These are phyloP conservation scores for Gallinago jamesoni DNA, from an alignment of 2,113 vertebrate species.

Conservation along the genomic window DNA sequence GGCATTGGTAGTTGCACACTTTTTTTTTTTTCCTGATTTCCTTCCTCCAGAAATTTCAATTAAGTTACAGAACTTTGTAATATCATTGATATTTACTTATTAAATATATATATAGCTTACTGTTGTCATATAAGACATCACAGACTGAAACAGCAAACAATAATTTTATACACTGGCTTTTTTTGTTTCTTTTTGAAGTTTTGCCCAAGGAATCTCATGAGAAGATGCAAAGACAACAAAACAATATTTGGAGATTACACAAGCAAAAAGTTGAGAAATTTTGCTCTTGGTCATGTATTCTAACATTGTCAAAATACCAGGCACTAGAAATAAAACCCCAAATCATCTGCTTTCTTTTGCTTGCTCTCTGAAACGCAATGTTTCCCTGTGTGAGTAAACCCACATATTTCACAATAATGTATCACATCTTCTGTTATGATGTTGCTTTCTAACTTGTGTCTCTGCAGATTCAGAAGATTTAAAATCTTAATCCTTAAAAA, in stretches of 20 bases:
- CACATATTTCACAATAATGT: rapidly evolving
- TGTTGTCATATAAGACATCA: not conserved
- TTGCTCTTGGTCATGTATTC: not conserved
- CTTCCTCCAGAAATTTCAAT: not conserved
- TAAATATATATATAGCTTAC: not conserved
- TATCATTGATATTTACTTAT: not conserved
- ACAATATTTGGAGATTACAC: not conserved
- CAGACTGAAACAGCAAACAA: not conserved
- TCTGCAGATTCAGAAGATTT: not conserved
- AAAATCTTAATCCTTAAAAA: not conserved
- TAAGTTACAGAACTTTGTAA: not conserved
- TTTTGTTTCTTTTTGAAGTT: not conserved
- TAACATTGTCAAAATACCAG: not conserved
- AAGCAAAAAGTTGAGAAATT: not conserved
- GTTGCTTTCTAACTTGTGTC: not conserved
- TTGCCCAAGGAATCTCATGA: not conserved
- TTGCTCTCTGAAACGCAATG: not conserved
- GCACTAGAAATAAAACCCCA: not conserved
- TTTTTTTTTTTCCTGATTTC: not conserved
- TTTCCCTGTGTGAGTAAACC: not conserved
- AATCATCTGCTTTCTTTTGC: not conserved
- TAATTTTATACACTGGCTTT: not conserved
- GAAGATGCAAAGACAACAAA: not conserved
- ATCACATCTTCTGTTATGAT: not conserved
- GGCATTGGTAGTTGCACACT: not conserved